Conservation (phyloP, 1,140 invertebrate species). For the Mya arenaria region DNA sequence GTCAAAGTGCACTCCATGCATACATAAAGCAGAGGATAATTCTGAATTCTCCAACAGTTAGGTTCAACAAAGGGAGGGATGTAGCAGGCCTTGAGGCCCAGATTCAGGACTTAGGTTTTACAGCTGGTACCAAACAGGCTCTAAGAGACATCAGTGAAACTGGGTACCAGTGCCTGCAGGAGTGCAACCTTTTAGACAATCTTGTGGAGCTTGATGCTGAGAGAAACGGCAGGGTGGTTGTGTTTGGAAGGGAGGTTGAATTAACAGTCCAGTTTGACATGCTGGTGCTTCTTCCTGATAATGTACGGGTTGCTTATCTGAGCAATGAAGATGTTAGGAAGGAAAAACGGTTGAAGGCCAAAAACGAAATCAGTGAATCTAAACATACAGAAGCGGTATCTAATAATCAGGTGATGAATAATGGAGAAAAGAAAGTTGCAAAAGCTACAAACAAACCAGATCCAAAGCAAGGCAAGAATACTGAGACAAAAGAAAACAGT, state of each 20-base stretch:
- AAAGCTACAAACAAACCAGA: too few species aligned
- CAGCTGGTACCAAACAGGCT: conserved; percentile 25
- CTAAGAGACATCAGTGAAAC: conserved; percentile 24
- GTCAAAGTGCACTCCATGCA: conserved; percentile 27
- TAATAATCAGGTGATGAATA: too few species aligned
- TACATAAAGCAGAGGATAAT: conserved; percentile 41
- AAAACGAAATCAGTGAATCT: too few species aligned
- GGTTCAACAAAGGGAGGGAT: conserved; percentile 51
- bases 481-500: neutral
- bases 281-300: conserved; percentile 3
- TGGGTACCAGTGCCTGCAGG: conserved; percentile 44
- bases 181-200: conserved; percentile 36
- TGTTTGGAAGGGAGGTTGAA: conserved; percentile 10
- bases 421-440: too few species aligned
- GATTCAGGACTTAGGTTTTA: conserved; percentile 17
- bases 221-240: neutral
- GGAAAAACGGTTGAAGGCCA: too few species aligned
- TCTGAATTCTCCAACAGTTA: conserved; percentile 31
- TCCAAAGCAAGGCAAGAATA: neutral
- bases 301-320: too few species aligned
- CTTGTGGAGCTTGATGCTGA: conserved; percentile 53
- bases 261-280: conserved; percentile 8
- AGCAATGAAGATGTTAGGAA: too few species aligned
- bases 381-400: too few species aligned
- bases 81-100: conserved; percentile 25